Conservation (phyloP, 2,113 vertebrate species). For the Corapipo altera region DNA sequence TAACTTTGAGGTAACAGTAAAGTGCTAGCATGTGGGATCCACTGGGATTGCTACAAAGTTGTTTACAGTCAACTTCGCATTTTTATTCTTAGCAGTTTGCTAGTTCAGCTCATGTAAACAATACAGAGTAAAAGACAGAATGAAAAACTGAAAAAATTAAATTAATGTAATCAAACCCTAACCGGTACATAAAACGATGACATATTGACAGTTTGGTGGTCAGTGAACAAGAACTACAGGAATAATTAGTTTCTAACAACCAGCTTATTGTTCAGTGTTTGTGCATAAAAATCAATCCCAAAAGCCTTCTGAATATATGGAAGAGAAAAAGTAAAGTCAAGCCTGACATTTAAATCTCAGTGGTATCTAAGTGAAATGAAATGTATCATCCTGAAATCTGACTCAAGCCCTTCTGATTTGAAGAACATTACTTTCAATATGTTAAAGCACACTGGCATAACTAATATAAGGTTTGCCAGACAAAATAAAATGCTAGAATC, state of each 20-base stretch:
- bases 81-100: background rate
- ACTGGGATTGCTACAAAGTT: background rate
- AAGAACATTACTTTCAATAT: conserved; percentile 33
- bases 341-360: conserved; percentile 55
- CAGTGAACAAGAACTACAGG: conserved; percentile 4
- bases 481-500: background rate
- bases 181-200: background rate
- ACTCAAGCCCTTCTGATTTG: conserved; percentile 22
- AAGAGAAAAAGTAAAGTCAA: conserved; percentile 48
- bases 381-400: conserved; percentile 26
- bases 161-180: background rate
- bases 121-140: background rate
- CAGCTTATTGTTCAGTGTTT: conserved; percentile 17
- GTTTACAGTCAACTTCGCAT: background rate
- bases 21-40: background rate
- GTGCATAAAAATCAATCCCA: conserved; percentile 10
- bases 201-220: background rate
- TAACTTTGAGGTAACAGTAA: background rate
- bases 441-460: conserved; percentile 9
- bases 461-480: background rate
- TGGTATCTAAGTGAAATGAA: conserved; percentile 35
- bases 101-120: background rate
- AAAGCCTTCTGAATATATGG: conserved; percentile 32
- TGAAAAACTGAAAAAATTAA: background rate
- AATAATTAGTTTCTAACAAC: background rate